phyloP scores from a whole-genome alignment of 1,140 invertebrate species.

The Holcopasites calliopsidis region DNA sequence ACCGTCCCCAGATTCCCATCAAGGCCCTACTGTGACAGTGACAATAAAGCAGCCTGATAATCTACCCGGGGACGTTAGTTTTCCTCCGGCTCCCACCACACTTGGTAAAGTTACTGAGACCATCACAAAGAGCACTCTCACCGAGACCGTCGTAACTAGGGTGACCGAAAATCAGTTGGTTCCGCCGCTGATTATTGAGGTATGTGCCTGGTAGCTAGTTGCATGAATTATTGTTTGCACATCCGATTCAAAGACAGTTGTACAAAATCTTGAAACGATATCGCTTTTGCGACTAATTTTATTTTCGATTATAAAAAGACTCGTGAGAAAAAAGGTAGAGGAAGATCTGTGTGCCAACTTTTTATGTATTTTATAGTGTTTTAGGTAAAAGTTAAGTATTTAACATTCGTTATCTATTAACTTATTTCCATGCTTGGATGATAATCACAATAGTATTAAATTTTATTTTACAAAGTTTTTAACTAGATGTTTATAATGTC shows the following conservation, averaged over 20 bases:
- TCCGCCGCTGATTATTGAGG: conserved; percentile 92
- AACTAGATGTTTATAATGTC: background rate
- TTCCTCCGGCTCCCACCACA: conserved; percentile 90
- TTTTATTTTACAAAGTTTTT: background rate
- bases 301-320: background rate
- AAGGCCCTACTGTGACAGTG: conserved; percentile 83
- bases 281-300: background rate
- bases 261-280: background rate
- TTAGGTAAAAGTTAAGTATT: conserved; percentile 16
- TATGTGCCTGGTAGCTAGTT: conserved; percentile 78
- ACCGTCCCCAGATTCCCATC: conserved; percentile 77
- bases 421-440: conserved; percentile 48
- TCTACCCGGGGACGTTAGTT: conserved; percentile 81
- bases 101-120: conserved; percentile 93
- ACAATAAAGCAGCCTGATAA: conserved; percentile 87
- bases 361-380: conserved; percentile 5
- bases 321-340: background rate
- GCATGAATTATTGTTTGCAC: conserved; percentile 45
- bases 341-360: background rate
- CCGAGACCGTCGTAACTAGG: conserved; percentile 95
- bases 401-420: conserved; percentile 18
- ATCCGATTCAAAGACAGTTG: background rate
- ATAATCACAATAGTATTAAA: conserved; percentile 30
- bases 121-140: conserved; percentile 96
- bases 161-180: conserved; percentile 94